Evolutionary conservation across 2,113 vertebrate genomes (phyloP).

Genomic region (Paedocypris sp.): DNA sequence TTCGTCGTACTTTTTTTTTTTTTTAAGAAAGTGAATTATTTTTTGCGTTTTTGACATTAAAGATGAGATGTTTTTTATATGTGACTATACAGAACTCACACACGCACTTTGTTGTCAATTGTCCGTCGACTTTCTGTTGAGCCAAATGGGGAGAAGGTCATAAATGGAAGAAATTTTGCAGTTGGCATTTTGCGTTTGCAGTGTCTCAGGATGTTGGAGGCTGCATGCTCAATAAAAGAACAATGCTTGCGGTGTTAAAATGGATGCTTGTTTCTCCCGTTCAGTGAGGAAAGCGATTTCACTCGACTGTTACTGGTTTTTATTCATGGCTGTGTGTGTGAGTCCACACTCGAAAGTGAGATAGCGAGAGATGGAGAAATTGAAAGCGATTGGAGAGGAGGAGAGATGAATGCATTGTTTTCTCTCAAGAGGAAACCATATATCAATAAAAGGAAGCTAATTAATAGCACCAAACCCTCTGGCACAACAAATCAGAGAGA

Average conservation of each 20-base stretch:
- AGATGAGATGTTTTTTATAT: too few relatives aligned
- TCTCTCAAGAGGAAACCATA: conserved; percentile 17
- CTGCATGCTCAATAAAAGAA: not conserved
- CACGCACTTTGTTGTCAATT: too few relatives aligned
- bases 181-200: not conserved
- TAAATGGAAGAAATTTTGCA: not conserved
- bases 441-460: conserved; percentile 21
- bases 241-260: not conserved
- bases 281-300: conserved; percentile 6
- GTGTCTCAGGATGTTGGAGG: not conserved
- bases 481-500: not conserved
- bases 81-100: too few relatives aligned
- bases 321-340: not conserved
- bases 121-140: too few relatives aligned
- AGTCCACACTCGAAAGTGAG: not conserved
- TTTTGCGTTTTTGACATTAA: too few relatives aligned
- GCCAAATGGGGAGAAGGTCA: too few relatives aligned
- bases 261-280: not conserved
- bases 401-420: conserved; percentile 21
- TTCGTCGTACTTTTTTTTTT: too few relatives aligned
- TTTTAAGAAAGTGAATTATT: too few relatives aligned
- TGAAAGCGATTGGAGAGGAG: conserved; percentile 9
- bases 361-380: conserved; percentile 6
- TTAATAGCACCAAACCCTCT: conserved; percentile 19
- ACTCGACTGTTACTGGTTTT: not conserved